Percentiles rank a stretch among this genome's conserved stretches.
These are phyloP conservation scores for Megalops cyprinoides DNA, from an alignment of 2,797 vertebrate genomes.

Conservation along the genomic window DNA sequence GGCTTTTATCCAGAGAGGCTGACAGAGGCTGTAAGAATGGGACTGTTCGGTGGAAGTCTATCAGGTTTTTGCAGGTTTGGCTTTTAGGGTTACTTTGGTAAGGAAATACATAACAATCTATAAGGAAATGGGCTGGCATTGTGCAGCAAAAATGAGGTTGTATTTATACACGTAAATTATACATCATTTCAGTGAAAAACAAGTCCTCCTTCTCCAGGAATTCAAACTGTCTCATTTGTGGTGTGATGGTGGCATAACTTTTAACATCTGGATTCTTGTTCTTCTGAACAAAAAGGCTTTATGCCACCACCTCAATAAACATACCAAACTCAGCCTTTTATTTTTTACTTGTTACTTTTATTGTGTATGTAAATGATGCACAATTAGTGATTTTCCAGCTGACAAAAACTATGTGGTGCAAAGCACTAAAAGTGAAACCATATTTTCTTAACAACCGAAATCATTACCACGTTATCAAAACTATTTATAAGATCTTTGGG, in stretches of 20 bases:
- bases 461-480: conserved; percentile 20
- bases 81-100: too few relatives aligned
- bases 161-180: conserved; percentile 53
- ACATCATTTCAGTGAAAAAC: conserved; percentile 54
- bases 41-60: neutral
- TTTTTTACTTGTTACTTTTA: conserved; percentile 19
- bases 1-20: neutral
- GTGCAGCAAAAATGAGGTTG: conserved; percentile 41
- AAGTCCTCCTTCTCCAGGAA: conserved; percentile 31
- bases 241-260: neutral
- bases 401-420: conserved; percentile 34
- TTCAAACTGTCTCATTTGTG: neutral
- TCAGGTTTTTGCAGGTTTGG: too few relatives aligned
- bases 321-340: conserved; percentile 20
- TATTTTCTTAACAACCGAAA: conserved; percentile 23
- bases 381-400: conserved; percentile 21
- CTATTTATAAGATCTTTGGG: conserved; percentile 38
- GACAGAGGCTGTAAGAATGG: neutral
- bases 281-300: conserved; percentile 23
- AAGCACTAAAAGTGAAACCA: conserved; percentile 30
- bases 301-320: neutral
- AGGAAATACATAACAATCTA: conserved; percentile 37
- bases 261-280: neutral
- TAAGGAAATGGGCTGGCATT: conserved; percentile 57
- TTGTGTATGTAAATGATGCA: conserved; percentile 11